Conservation (phyloP, 1,140 invertebrate genomes). For the Spodoptera frugiperda region DNA sequence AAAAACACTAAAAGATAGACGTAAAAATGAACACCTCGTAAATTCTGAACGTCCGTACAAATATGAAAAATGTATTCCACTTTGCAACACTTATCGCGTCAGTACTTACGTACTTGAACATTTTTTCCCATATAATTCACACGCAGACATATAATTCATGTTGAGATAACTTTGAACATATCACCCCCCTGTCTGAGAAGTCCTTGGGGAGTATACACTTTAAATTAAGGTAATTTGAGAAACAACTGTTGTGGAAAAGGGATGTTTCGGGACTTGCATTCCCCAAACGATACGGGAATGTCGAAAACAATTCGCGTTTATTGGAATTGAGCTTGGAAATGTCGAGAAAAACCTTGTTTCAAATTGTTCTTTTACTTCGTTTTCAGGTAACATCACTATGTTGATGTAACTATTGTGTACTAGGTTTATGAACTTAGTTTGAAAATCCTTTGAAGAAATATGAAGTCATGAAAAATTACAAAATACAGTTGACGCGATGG, state of each 20-base stretch:
- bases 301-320: neutral
- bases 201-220: neutral
- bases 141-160: constrained; percentile 27
- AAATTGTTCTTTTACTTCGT: too few species aligned
- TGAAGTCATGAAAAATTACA: too few species aligned
- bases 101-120: constrained; percentile 2
- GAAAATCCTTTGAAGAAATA: too few species aligned
- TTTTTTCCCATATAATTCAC: constrained; percentile 31
- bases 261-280: neutral
- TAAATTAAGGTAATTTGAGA: constrained; percentile 24
- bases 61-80: constrained; percentile 40
- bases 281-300: neutral
- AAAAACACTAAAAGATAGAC: neutral
- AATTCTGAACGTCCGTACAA: constrained; percentile 23
- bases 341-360: too few species aligned
- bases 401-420: neutral
- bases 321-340: too few species aligned
- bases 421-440: neutral
- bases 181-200: neutral
- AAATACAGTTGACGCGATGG: too few species aligned
- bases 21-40: constrained; percentile 26
- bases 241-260: constrained; percentile 17
- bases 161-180: constrained; percentile 30
- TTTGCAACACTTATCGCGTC: constrained; percentile 32
- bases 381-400: too few species aligned